Evolutionary conservation across 2,797 vertebrate species (phyloP).

Genomic region (Diplodus sargus): DNA sequence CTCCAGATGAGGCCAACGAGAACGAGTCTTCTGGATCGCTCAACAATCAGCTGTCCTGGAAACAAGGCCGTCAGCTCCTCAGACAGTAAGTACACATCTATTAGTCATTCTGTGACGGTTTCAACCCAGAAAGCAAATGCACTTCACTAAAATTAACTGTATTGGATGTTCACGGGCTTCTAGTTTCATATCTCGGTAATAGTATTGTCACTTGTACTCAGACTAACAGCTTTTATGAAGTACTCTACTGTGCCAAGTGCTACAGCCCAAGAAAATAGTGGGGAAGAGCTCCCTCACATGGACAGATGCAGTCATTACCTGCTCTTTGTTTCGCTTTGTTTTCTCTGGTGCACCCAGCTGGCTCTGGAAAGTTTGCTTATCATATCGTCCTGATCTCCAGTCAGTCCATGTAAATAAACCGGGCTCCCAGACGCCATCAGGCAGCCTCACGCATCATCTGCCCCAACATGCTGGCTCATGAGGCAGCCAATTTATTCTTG

Average conservation of each 20-base stretch:
- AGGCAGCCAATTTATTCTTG: slow-evolving; percentile 54
- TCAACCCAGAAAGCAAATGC: slow-evolving; percentile 38
- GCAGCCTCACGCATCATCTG: slow-evolving; percentile 62
- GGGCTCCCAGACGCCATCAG: slow-evolving; percentile 30
- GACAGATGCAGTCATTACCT: slow-evolving; percentile 47
- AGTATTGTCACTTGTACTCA: slow-evolving; percentile 15
- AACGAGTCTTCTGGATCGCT: slow-evolving; percentile 90
- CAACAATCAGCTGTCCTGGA: slow-evolving; percentile 99
- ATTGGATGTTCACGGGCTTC: slow-evolving; percentile 4
- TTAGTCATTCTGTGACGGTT: neutral
- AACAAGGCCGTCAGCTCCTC: slow-evolving; percentile 96
- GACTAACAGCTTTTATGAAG: slow-evolving; percentile 10
- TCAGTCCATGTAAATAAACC: slow-evolving; percentile 47
- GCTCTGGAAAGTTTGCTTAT: slow-evolving; percentile 24
- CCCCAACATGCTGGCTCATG: slow-evolving; percentile 43
- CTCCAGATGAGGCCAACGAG: slow-evolving; percentile 96
- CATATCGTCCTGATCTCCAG: slow-evolving; percentile 9
- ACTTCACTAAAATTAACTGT: neutral
- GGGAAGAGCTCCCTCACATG: slow-evolving; percentile 75
- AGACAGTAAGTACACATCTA: slow-evolving; percentile 91
- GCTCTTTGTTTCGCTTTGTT: slow-evolving; percentile 1
- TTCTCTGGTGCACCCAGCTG: neutral
- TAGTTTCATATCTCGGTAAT: slow-evolving; percentile 11
- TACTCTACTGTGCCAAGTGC: neutral
- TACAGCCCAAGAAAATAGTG: slow-evolving; percentile 15